A percentile compares a stretch with the other conserved stretches of the same genome.
phyloP scores from a whole-genome alignment of 2,113 vertebrate species.

The Acanthisitta chloris region DNA sequence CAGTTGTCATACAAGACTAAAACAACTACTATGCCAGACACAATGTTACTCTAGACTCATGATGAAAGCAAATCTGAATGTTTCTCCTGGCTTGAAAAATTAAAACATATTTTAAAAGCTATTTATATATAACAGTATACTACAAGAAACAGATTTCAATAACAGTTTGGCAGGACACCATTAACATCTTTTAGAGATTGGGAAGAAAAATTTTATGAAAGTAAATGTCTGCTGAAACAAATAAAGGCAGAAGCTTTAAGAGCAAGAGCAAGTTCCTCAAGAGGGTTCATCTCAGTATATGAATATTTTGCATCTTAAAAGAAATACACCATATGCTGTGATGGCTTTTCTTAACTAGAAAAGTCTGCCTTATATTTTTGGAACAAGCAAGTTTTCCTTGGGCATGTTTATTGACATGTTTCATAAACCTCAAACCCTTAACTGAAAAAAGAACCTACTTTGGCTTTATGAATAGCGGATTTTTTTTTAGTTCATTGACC shows the following conservation, averaged over 20 bases:
- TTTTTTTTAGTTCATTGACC: background rate
- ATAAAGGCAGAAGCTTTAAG: background rate
- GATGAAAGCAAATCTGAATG: background rate
- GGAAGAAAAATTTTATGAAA: background rate
- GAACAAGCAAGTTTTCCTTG: background rate
- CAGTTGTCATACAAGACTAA: background rate
- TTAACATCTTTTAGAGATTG: background rate
- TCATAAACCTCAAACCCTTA: conserved; percentile 8
- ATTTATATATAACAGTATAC: conserved; percentile 10
- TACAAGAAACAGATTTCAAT: conserved; percentile 13
- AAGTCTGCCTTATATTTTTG: conserved; percentile 29
- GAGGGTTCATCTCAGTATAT: conserved; percentile 29
- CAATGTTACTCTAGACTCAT: background rate
- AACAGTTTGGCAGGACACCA: conserved; percentile 3
- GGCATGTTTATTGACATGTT: conserved; percentile 19
- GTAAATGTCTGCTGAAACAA: background rate
- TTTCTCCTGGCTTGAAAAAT: background rate
- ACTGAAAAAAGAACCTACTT: background rate
- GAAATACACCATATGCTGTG: conserved; percentile 43
- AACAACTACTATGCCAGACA: background rate
- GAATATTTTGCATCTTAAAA: conserved; percentile 29
- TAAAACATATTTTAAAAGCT: background rate
- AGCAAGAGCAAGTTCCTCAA: conserved; percentile 8
- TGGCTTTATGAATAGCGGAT: background rate
- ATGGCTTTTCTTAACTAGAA: conserved; percentile 11